Percentiles rank a stretch among this genome's conserved stretches.
Evolutionary conservation across 2,113 vertebrate species (phyloP).

Genomic region (Fulmarus glacialis): DNA sequence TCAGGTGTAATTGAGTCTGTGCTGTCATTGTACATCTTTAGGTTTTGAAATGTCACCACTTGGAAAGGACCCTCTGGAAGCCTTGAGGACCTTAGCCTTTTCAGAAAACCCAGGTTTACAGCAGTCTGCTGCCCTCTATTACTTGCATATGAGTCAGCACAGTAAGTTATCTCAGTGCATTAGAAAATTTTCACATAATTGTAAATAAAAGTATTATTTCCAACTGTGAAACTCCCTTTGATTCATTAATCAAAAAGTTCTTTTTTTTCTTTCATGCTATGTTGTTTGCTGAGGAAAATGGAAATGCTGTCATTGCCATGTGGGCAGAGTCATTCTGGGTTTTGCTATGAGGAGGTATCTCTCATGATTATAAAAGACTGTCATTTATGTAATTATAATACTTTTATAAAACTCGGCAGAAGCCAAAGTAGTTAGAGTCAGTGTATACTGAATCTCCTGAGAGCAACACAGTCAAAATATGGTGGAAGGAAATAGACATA

Average conservation of each 20-base stretch:
- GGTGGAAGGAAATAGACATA: not conserved
- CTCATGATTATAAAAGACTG: not conserved
- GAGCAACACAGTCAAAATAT: not conserved
- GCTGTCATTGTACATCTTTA: conserved; percentile 22
- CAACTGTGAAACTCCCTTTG: not conserved
- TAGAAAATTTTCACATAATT: not conserved
- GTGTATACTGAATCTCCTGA: not conserved
- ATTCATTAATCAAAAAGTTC: not conserved
- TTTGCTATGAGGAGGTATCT: not conserved
- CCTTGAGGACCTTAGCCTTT: conserved; percentile 75
- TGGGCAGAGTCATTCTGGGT: not conserved
- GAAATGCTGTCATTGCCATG: not conserved
- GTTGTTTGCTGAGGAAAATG: not conserved
- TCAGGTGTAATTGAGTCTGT: not conserved
- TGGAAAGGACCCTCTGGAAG: conserved; percentile 63
- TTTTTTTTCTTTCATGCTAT: not conserved
- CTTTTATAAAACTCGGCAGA: not conserved
- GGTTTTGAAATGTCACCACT: conserved; percentile 65
- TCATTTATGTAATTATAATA: not conserved
- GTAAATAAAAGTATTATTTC: not conserved
- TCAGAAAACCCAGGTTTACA: conserved; percentile 78
- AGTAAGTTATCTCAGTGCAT: conserved; percentile 70
- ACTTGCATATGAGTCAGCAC: conserved; percentile 78
- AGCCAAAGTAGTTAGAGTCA: not conserved
- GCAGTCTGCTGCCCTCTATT: conserved; percentile 78